These are phyloP conservation scores for Hippocampus mohnikei DNA, from an alignment of 2,113 vertebrate species.

Conservation along the genomic window DNA sequence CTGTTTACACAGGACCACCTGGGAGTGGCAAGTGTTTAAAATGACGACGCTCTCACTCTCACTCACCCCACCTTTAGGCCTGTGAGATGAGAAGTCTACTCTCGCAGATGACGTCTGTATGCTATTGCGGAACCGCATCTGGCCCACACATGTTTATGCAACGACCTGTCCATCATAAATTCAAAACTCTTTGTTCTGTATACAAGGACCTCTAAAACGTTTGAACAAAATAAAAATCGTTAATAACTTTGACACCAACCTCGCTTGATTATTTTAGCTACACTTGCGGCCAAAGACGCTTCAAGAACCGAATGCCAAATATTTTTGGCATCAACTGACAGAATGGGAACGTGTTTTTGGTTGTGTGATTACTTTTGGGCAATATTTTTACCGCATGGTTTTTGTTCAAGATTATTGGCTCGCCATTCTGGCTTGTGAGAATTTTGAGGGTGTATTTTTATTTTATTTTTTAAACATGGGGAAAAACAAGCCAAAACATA, in stretches of 20 bases:
- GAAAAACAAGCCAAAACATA: too few species aligned
- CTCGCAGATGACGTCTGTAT: slow-evolving; percentile 1
- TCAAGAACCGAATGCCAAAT: not conserved
- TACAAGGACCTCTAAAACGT: not conserved
- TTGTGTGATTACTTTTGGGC: too few species aligned
- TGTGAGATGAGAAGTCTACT: not conserved
- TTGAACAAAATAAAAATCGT: not conserved
- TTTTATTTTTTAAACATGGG: too few species aligned
- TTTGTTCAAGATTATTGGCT: too few species aligned
- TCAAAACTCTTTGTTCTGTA: slow-evolving; percentile 31
- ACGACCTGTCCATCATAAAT: slow-evolving; percentile 16
- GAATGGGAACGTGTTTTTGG: too few species aligned
- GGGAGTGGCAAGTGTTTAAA: slow-evolving; percentile 7
- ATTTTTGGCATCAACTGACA: too few species aligned
- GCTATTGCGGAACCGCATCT: slow-evolving; percentile 38
- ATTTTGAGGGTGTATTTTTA: too few species aligned
- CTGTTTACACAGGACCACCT: not conserved
- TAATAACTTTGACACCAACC: not conserved
- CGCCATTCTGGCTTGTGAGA: too few species aligned
- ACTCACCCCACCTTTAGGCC: not conserved
- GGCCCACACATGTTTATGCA: slow-evolving; percentile 39
- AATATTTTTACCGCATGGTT: too few species aligned
- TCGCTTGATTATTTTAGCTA: too few species aligned
- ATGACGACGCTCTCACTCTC: not conserved
- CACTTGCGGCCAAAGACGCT: not conserved